phyloP scores from a whole-genome alignment of 2,888 invertebrate species.

The Mycalesis mineus region DNA sequence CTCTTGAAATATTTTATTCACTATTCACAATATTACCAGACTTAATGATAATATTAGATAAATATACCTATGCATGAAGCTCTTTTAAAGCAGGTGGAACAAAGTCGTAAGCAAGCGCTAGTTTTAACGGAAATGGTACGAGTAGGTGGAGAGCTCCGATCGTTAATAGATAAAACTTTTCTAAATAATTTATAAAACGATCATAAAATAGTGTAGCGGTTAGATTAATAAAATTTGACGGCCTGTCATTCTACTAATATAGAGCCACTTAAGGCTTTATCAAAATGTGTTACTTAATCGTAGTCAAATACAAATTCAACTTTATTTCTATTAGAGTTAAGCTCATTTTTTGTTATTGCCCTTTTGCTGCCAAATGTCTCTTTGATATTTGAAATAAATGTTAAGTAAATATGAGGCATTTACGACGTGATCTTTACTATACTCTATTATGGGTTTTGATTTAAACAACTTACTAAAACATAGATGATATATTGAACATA shows the following conservation, averaged over 20 bases:
- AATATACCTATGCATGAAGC: too few relatives aligned
- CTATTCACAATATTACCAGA: too few relatives aligned
- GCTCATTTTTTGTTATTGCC: conserved; percentile 25
- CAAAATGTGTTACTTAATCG: conserved; percentile 35
- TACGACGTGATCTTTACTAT: conserved; percentile 23
- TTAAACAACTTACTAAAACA: background rate
- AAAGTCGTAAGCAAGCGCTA: background rate
- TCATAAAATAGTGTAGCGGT: conserved; percentile 59
- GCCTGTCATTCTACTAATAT: conserved; percentile 56
- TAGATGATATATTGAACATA: background rate
- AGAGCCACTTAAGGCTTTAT: conserved; percentile 41
- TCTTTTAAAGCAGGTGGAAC: background rate
- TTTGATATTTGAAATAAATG: conserved; percentile 26
- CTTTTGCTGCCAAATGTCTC: conserved; percentile 20
- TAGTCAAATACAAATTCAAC: conserved; percentile 23
- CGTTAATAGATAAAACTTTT: conserved; percentile 63
- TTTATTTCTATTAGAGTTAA: conserved; percentile 25
- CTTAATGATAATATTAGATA: too few relatives aligned
- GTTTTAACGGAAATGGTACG: conserved; percentile 48
- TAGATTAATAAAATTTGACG: conserved; percentile 65
- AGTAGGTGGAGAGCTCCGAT: conserved; percentile 57
- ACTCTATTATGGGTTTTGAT: conserved; percentile 15
- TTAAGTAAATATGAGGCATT: conserved; percentile 35
- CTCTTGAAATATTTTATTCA: too few relatives aligned
- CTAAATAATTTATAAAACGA: conserved; percentile 68